Evolutionary conservation across 2,113 vertebrate genomes (phyloP).

Genomic region (Gavialis gangeticus): DNA sequence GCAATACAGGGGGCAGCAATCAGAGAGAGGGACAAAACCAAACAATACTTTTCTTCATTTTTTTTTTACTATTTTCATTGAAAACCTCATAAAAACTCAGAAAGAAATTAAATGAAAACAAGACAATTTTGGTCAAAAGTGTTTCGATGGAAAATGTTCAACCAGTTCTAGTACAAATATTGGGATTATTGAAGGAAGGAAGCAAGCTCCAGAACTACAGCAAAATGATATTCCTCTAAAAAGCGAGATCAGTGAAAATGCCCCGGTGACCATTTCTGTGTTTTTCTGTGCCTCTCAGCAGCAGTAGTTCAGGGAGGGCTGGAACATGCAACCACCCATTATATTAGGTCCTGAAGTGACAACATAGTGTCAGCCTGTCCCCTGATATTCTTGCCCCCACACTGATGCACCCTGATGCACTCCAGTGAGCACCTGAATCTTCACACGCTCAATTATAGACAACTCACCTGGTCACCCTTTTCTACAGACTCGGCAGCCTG

Average conservation of each 20-base stretch:
- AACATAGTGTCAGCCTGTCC: neutral
- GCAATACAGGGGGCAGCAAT: neutral
- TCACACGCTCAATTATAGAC: neutral
- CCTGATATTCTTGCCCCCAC: rapidly evolving
- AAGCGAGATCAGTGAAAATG: neutral
- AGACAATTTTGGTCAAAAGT: neutral
- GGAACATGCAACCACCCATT: neutral
- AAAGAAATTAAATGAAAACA: neutral
- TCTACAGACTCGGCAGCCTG: rapidly evolving
- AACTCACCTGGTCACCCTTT: neutral
- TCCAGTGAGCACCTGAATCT: neutral
- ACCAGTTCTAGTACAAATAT: neutral
- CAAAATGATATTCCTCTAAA: neutral
- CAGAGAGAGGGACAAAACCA: neutral
- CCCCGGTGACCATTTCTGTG: neutral
- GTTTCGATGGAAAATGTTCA: neutral
- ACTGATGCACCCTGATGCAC: no score
- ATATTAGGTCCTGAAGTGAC: neutral
- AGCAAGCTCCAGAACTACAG: neutral
- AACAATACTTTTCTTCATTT: neutral
- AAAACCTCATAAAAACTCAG: neutral
- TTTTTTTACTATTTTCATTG: neutral
- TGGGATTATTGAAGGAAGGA: neutral
- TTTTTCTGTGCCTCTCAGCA: neutral
- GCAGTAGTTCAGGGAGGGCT: neutral